Base-by-base conservation (phyloP, 2,888 invertebrate species). In the Elysia crispata region DNA sequence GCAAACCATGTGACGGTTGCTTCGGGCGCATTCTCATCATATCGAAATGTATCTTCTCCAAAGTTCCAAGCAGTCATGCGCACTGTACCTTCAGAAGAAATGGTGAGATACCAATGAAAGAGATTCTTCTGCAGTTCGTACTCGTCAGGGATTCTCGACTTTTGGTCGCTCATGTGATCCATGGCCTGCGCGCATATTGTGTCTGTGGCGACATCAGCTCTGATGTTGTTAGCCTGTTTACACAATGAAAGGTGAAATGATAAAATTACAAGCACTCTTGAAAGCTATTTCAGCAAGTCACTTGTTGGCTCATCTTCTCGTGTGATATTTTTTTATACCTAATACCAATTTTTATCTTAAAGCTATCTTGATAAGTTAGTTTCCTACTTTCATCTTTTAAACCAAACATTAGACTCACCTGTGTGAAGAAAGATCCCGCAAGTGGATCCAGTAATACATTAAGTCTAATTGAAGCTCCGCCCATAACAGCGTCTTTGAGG, bases 1-100 rank as follows among this genome's bases (percentile, higher is more conserved):
- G 79, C 78, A 77, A 79, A 81, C 82, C 82, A 82, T 62, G 82
- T 81, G 78, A 82, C 73, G 33, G 66, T 76, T 5, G 81, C 82
- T 41, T 77, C 76, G 13, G 76, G 76, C 1, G 81, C 81, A 8
- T 72, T n/a, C 28, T 82, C 82, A 50, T 82, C 82, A 41, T 78
- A 80, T 57, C 64, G 77, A 60, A 78, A 78, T 5, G 60, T 31
- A 69, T 78, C 67, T 31, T 64, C 50, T n/a, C 82, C 82, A 49
- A 72, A 80, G 49, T 54, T 79, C 76, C 78, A 82, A n/a, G 80
- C 80, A 1, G 78, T 76, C 82, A 82, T 82, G 67, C 81, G 80
- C 57, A 82, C 80, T 20, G n/a, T n/a, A 3, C 82, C 82, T 0
- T 67, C 73, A 1, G 82, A 82, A 28, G 80, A 81, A 41, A 82